phyloP scores from a whole-genome alignment of 2,797 vertebrate species.

The Tragopan temminckii region DNA sequence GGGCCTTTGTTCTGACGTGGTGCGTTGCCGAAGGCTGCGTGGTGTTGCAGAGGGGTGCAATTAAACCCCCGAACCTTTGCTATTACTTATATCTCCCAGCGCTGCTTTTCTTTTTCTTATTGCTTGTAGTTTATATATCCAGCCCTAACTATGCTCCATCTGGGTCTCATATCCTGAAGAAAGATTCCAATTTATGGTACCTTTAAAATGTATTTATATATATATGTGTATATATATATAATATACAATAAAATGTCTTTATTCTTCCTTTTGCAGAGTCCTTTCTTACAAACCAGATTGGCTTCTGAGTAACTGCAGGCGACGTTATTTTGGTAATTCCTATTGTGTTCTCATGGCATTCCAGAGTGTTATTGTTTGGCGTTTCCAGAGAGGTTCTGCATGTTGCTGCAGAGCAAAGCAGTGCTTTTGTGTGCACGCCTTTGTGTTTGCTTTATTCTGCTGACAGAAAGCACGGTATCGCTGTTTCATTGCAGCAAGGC shows the following conservation, averaged over 20 bases:
- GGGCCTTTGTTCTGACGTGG: fast-evolving
- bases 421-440: slow-evolving; percentile 23
- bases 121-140: not conserved
- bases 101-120: too few relatives aligned
- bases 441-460: slow-evolving; percentile 55
- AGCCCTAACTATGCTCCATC: fast-evolving
- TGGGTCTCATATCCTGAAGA: not conserved
- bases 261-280: not conserved
- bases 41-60: not conserved
- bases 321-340: slow-evolving; percentile 11
- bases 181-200: not conserved
- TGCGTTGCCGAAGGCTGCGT: not conserved
- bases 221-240: fast-evolving
- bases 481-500: not conserved
- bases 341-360: slow-evolving; percentile 30
- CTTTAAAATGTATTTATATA: not conserved
- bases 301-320: slow-evolving; percentile 23
- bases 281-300: slow-evolving; percentile 20
- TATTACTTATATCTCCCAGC: not conserved
- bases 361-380: slow-evolving; percentile 3
- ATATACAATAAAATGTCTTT: not conserved
- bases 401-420: slow-evolving; percentile 36
- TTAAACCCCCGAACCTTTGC: not conserved
- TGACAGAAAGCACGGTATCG: slow-evolving; percentile 15
- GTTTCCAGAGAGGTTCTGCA: slow-evolving; percentile 41